Evolutionary conservation across 2,113 vertebrate species (phyloP).

Genomic region (Aspidoscelis tigris): DNA sequence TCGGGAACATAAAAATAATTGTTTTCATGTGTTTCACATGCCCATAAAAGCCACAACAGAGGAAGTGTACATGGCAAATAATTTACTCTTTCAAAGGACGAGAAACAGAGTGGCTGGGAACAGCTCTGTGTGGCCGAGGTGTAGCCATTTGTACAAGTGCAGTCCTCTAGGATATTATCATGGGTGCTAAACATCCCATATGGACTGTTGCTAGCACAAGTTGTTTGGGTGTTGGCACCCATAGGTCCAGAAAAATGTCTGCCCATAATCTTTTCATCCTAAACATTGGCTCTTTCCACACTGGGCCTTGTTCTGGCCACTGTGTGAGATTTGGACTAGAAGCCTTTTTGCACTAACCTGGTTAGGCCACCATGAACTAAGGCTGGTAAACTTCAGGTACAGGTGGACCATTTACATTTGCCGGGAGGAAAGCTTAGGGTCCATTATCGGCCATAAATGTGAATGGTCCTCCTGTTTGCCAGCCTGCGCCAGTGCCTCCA

Average conservation of each 20-base stretch:
- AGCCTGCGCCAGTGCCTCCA: too few species aligned
- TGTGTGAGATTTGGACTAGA: too few species aligned
- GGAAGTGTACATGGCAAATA: conserved; percentile 57
- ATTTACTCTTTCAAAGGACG: conserved; percentile 53
- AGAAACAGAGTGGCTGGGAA: not conserved
- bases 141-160: conserved; percentile 13
- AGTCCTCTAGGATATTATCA: not conserved
- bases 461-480: too few species aligned
- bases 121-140: conserved; percentile 5
- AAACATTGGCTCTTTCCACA: too few species aligned
- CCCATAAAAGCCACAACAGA: conserved; percentile 61
- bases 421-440: too few species aligned
- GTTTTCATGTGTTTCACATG: conserved; percentile 66
- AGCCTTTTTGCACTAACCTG: too few species aligned
- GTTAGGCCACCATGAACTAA: too few species aligned
- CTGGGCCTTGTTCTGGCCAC: too few species aligned
- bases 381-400: too few species aligned
- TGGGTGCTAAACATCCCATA: not conserved
- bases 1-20: conserved; percentile 74
- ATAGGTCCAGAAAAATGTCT: not conserved
- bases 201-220: not conserved
- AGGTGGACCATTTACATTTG: too few species aligned
- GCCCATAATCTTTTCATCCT: not conserved
- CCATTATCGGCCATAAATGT: too few species aligned
- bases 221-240: not conserved